Evolutionary conservation across 2,888 invertebrate genomes (phyloP).

Genomic region (Aleiodes alternator): DNA sequence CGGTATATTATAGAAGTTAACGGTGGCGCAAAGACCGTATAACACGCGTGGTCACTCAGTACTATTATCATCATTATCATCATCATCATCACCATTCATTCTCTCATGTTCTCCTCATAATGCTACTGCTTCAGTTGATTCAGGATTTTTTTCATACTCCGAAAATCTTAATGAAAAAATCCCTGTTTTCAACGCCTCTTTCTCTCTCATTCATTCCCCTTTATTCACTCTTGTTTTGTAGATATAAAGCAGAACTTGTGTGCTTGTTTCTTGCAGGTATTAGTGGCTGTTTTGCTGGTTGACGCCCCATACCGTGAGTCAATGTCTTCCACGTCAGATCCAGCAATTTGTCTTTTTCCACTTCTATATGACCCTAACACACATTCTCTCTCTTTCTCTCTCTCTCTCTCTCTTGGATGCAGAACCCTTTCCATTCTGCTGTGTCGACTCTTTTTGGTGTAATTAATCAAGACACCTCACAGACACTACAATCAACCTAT

Average conservation of each 20-base stretch:
- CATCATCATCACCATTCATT: constrained; percentile 5
- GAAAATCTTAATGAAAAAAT: neutral
- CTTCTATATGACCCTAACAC: neutral
- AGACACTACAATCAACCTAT: constrained; percentile 27
- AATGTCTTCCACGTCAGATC: constrained; percentile 42
- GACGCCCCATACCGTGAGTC: constrained; percentile 41
- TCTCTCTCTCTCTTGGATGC: neutral
- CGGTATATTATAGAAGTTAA: constrained; percentile 28
- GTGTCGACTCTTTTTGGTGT: constrained; percentile 32
- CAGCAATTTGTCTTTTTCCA: constrained; percentile 46
- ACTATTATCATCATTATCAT: constrained; percentile 27
- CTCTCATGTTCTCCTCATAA: neutral
- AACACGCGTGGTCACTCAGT: constrained; percentile 37
- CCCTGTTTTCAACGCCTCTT: neutral
- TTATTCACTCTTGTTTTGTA: neutral
- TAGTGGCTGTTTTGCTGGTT: constrained; percentile 26
- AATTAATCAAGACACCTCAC: constrained; percentile 44
- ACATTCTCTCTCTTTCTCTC: too few species aligned
- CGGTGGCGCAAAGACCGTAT: constrained; percentile 43
- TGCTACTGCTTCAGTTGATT: neutral
- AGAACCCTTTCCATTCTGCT: constrained; percentile 31
- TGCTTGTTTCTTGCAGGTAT: constrained; percentile 3
- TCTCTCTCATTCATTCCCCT: neutral
- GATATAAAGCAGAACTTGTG: neutral
- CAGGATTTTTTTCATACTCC: neutral